These are phyloP conservation scores for Ascidia mentula DNA, from an alignment of 23 tunicate species.

Conservation along the genomic window DNA sequence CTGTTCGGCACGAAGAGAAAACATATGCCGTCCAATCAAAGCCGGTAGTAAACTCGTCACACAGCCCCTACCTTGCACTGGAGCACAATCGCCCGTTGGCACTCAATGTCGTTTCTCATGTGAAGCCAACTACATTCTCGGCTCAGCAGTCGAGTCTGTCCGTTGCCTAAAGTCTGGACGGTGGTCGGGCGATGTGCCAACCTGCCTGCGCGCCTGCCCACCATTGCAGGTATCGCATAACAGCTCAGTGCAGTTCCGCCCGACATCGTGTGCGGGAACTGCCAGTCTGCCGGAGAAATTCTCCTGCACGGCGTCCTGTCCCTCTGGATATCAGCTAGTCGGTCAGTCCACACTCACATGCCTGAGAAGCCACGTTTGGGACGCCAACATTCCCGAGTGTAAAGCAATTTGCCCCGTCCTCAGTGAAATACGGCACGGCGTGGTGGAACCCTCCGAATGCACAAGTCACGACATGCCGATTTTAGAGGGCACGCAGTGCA, in stretches of 20 bases:
- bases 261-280: slow-evolving; percentile 26
- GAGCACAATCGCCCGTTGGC: slow-evolving; percentile 16
- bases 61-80: slow-evolving; percentile 26
- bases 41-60: neutral
- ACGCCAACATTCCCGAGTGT: slow-evolving; percentile 31
- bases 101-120: slow-evolving; percentile 50
- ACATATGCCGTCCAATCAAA: slow-evolving; percentile 25
- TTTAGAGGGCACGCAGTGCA: slow-evolving; percentile 43
- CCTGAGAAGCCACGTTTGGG: slow-evolving; percentile 51
- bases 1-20: slow-evolving; percentile 30
- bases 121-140: neutral
- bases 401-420: slow-evolving; percentile 36
- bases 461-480: neutral
- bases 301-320: slow-evolving; percentile 44
- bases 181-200: slow-evolving; percentile 39
- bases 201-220: slow-evolving; percentile 37
- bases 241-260: slow-evolving; percentile 7
- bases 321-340: slow-evolving; percentile 12
- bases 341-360: slow-evolving; percentile 41
- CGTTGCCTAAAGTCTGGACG: slow-evolving; percentile 49
- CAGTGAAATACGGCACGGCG: slow-evolving; percentile 33
- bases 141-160: neutral
- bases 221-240: neutral
- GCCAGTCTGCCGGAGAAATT: slow-evolving; percentile 17
- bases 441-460: slow-evolving; percentile 36